Percentiles rank a stretch among this genome's conserved stretches.
Conservation (phyloP, 2,797 vertebrate genomes). For the Typhlichthys subterraneus region DNA sequence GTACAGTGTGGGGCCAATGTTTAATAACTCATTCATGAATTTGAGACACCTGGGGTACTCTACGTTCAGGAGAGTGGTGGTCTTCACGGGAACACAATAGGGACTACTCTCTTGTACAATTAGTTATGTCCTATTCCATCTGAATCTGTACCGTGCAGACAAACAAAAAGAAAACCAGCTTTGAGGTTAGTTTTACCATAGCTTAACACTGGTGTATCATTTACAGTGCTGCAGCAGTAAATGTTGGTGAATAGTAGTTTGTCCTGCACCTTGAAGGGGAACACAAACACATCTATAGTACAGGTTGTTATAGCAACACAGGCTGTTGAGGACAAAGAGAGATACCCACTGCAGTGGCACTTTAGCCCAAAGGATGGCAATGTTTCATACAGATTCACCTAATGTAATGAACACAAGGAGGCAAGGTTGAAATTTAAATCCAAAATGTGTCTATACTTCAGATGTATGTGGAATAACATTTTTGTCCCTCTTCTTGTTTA, state of each 20-base stretch:
- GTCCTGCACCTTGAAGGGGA: conserved; percentile 34
- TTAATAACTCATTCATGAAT: conserved; percentile 15
- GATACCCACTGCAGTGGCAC: conserved; percentile 41
- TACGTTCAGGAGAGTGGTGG: background rate
- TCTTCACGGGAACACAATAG: conserved; percentile 4
- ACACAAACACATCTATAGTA: conserved; percentile 20
- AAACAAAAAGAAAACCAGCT: conserved; percentile 24
- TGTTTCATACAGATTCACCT: conserved; percentile 38
- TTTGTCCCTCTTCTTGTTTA: background rate
- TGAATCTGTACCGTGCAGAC: conserved; percentile 5
- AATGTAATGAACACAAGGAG: conserved; percentile 5
- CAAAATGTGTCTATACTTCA: conserved; percentile 26
- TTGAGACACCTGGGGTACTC: conserved; percentile 1
- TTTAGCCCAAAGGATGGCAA: conserved; percentile 50
- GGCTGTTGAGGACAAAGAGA: conserved; percentile 32
- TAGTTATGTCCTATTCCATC: conserved; percentile 16
- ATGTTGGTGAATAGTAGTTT: conserved; percentile 20
- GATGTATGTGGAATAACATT: conserved; percentile 26
- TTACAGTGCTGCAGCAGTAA: conserved; percentile 26
- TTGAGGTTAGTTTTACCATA: conserved; percentile 42
- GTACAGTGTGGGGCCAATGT: conserved; percentile 34
- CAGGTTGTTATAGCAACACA: conserved; percentile 14
- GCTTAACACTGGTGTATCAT: conserved; percentile 61
- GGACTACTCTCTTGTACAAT: conserved; percentile 16
- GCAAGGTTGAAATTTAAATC: conserved; percentile 18